These are phyloP conservation scores for Pseudoatta argentina DNA, from an alignment of 1,140 invertebrate genomes.

Conservation along the genomic window DNA sequence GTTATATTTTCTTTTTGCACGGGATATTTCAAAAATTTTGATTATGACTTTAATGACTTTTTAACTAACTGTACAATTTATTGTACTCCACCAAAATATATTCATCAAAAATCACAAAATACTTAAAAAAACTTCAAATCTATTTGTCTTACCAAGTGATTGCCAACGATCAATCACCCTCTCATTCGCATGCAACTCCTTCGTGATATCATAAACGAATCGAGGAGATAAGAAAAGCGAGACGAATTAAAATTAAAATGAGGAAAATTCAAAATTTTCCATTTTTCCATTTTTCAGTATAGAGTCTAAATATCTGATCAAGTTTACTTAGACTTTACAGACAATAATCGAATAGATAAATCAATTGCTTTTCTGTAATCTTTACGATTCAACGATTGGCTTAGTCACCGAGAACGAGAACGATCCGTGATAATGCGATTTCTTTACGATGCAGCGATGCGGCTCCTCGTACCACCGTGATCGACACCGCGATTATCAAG, in stretches of 20 bases:
- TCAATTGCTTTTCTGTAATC: constrained; percentile 36
- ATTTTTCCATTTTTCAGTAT: background rate
- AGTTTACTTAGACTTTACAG: background rate
- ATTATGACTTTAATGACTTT: background rate
- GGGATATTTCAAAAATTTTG: background rate
- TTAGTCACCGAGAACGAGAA: background rate
- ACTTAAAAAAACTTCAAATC: background rate
- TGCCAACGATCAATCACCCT: background rate
- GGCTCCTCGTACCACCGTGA: constrained; percentile 91
- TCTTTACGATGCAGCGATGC: constrained; percentile 86
- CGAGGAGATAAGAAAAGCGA: constrained; percentile 35
- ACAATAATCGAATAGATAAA: background rate
- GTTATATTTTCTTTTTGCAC: background rate
- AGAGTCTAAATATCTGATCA: background rate
- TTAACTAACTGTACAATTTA: background rate
- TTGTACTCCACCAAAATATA: background rate
- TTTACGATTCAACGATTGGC: background rate
- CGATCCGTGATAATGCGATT: background rate
- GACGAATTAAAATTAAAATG: background rate
- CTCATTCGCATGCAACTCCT: constrained; percentile 54
- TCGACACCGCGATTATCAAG: constrained; percentile 93
- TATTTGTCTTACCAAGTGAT: constrained; percentile 26
- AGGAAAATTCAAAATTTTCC: background rate
- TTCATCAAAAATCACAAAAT: background rate
- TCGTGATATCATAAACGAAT: constrained; percentile 10